phyloP scores from a whole-genome alignment of 2,797 vertebrate species.

The Cirrhinus molitorella region DNA sequence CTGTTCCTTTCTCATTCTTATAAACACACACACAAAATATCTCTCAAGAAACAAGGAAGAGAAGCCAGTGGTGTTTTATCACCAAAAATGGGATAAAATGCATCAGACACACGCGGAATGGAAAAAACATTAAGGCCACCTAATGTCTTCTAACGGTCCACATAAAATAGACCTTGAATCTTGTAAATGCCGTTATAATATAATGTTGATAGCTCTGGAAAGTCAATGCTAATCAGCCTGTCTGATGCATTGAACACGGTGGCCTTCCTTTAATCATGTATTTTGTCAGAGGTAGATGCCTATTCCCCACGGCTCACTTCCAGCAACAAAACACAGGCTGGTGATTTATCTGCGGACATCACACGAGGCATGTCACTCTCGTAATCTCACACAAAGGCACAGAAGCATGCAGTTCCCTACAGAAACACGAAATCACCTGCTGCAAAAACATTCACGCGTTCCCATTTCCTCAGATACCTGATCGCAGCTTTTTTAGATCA shows the following conservation, averaged over 20 bases:
- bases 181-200: conserved; percentile 37
- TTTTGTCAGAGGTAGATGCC: conserved; percentile 44
- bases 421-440: conserved; percentile 45
- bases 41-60: conserved; percentile 4
- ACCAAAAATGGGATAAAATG: conserved; percentile 43
- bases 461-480: conserved; percentile 30
- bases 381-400: conserved; percentile 50
- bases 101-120: conserved; percentile 39
- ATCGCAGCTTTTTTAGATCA: conserved; percentile 42
- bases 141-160: conserved; percentile 4
- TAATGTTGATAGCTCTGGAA: conserved; percentile 49
- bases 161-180: conserved; percentile 35
- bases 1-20: conserved; percentile 21
- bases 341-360: conserved; percentile 60
- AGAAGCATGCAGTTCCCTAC: conserved; percentile 46
- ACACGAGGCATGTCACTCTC: conserved; percentile 46
- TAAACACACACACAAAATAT: conserved; percentile 29
- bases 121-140: conserved; percentile 47
- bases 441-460: conserved; percentile 52
- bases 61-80: conserved; percentile 41
- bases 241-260: background rate
- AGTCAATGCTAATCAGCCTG: conserved; percentile 26
- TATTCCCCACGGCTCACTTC: conserved; percentile 46
- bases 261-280: conserved; percentile 51
- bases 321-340: conserved; percentile 53